Percentiles rank a stretch among this genome's conserved stretches.
These are phyloP conservation scores for Rhinatrema bivittatum DNA, from an alignment of 2,797 vertebrate species.

Conservation along the genomic window DNA sequence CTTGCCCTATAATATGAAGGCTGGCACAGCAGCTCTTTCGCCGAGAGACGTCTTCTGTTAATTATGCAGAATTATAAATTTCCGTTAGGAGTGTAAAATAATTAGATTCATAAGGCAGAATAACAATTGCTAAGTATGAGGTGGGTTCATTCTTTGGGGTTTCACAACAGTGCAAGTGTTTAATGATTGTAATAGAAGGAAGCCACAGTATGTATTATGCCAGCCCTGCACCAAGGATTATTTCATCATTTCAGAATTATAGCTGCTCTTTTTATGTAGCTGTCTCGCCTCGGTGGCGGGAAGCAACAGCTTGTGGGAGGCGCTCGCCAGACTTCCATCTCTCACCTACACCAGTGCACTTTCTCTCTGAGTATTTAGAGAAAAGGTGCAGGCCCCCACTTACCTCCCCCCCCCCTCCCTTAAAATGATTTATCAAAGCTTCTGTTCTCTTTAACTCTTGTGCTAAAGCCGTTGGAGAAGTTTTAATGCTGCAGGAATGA, in stretches of 20 bases:
- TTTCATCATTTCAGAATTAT: too few relatives aligned
- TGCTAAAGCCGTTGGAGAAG: conserved; percentile 32
- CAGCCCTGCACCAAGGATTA: background rate
- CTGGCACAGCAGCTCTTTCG: too few relatives aligned
- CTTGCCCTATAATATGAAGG: conserved; percentile 24
- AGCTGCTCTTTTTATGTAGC: background rate
- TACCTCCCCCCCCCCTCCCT: conserved; percentile 1
- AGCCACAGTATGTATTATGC: background rate
- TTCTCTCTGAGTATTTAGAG: rapidly evolving
- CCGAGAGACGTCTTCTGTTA: conserved; percentile 39
- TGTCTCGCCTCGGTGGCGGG: background rate
- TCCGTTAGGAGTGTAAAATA: conserved; percentile 35
- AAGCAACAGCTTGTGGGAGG: background rate
- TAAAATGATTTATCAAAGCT: conserved; percentile 26
- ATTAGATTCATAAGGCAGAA: conserved; percentile 36
- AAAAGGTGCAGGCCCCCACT: background rate
- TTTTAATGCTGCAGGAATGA: conserved; percentile 33
- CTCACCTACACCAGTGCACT: conserved; percentile 2
- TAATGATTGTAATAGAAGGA: background rate
- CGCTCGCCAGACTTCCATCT: background rate
- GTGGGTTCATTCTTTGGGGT: conserved; percentile 14
- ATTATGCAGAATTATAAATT: conserved; percentile 41
- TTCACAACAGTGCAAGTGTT: background rate
- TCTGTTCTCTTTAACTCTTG: conserved; percentile 20
- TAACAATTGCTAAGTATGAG: conserved; percentile 25